Evolutionary conservation across 2,888 invertebrate genomes (phyloP).

Genomic region (Toxonevra muliebris): DNA sequence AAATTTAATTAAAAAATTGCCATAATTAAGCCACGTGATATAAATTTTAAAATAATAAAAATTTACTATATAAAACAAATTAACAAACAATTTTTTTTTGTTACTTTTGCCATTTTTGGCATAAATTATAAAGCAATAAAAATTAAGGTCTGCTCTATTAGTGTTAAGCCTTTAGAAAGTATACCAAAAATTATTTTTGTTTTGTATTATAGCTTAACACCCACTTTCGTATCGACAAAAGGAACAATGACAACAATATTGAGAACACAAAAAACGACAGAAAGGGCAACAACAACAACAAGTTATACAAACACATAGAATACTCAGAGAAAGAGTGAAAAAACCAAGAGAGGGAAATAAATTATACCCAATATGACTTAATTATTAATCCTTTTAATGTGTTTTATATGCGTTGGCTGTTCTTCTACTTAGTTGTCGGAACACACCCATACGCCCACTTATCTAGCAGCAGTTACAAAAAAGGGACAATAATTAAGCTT

Average conservation of each 20-base stretch:
- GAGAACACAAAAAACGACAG: background rate
- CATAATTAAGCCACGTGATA: too few species aligned
- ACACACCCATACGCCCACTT: background rate
- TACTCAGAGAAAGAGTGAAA: background rate
- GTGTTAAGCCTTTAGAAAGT: too few species aligned
- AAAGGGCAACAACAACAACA: background rate
- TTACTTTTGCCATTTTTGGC: too few species aligned
- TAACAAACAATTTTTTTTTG: too few species aligned
- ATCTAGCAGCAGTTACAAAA: background rate
- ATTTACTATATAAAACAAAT: too few species aligned
- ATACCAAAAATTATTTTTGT: too few species aligned
- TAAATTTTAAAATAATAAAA: too few species aligned
- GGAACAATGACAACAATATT: background rate
- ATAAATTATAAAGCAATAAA: too few species aligned
- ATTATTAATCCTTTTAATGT: constrained; percentile 28
- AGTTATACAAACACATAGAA: background rate
- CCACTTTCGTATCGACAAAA: background rate
- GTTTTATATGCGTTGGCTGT: constrained; percentile 9
- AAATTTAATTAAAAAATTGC: too few species aligned
- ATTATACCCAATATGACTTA: constrained; percentile 20
- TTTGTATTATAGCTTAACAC: too few species aligned
- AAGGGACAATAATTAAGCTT: background rate
- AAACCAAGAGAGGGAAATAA: constrained; percentile 8
- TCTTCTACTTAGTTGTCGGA: background rate
- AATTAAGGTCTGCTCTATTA: too few species aligned